Conservation (phyloP, 2,888 invertebrate species). For the Itoplectis maculator region DNA sequence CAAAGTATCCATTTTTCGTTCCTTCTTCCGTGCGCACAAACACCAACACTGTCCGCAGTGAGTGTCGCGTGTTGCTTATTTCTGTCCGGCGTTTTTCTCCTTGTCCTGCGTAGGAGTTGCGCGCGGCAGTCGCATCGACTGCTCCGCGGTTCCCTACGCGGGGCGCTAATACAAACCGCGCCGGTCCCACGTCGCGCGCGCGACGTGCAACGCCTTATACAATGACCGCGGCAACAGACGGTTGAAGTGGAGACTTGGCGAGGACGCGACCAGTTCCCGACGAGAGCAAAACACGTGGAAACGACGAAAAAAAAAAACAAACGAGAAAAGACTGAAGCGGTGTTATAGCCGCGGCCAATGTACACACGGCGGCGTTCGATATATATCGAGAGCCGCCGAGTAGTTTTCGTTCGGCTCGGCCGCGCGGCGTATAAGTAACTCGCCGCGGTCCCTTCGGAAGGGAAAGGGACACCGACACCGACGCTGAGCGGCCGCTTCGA, state of each 20-base stretch:
- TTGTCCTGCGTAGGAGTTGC: conserved; percentile 19
- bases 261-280: background rate
- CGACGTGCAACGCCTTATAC: conserved; percentile 24
- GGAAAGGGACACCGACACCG: no score
- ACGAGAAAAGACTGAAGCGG: conserved; percentile 22
- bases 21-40: no score
- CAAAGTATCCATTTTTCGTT: no score
- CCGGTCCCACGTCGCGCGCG: background rate
- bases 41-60: background rate
- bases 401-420: conserved; percentile 18
- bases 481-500: conserved; percentile 15
- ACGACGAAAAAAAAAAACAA: conserved; percentile 19
- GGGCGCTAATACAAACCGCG: conserved; percentile 17
- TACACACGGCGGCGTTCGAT: conserved; percentile 7
- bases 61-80: conserved; percentile 6
- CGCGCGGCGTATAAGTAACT: conserved; percentile 36
- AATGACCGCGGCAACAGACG: conserved; percentile 19
- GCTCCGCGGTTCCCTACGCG: background rate
- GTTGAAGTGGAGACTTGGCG: conserved; percentile 12
- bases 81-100: background rate
- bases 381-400: conserved; percentile 12
- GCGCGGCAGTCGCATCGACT: background rate
- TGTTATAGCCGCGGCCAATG: background rate
- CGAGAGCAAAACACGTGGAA: background rate
- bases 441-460: conserved; percentile 38